These are phyloP conservation scores for Oreochromis spilurus DNA, from an alignment of 2,113 vertebrate species.

Conservation along the genomic window DNA sequence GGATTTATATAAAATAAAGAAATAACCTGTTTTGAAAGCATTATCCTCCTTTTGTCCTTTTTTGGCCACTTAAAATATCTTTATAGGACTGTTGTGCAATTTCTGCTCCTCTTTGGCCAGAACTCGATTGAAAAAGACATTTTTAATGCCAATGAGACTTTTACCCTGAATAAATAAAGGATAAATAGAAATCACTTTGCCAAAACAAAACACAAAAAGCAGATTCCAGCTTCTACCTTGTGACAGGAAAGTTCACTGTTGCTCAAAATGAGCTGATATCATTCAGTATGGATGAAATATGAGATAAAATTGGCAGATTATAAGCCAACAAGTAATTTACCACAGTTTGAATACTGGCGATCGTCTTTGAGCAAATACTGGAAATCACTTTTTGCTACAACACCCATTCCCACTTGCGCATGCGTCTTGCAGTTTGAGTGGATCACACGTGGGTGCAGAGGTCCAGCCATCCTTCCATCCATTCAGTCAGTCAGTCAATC, in stretches of 20 bases:
- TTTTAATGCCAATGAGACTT: not conserved
- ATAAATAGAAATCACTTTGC: not conserved
- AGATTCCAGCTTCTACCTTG: not conserved
- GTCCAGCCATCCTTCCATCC: not conserved
- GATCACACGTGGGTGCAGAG: not conserved
- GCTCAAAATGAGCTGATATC: not conserved
- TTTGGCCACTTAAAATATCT: not conserved
- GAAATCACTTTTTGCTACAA: not conserved
- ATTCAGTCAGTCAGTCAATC: not conserved
- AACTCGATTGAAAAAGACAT: not conserved
- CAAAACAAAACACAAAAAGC: not conserved
- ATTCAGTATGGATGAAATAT: not conserved
- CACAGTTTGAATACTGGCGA: not conserved
- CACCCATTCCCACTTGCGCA: slow-evolving; percentile 10
- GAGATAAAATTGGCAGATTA: not conserved
- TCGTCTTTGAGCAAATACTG: not conserved
- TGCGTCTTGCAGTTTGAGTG: not conserved
- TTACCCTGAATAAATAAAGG: not conserved
- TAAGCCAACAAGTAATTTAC: not conserved
- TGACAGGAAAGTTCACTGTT: not conserved
- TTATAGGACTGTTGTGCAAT: not conserved
- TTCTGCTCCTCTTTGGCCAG: not conserved
- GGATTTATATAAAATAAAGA: not conserved
- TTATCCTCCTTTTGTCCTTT: not conserved
- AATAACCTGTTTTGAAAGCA: not conserved